Conservation (phyloP, 2,113 vertebrate species). For the Myocastor coypus region DNA sequence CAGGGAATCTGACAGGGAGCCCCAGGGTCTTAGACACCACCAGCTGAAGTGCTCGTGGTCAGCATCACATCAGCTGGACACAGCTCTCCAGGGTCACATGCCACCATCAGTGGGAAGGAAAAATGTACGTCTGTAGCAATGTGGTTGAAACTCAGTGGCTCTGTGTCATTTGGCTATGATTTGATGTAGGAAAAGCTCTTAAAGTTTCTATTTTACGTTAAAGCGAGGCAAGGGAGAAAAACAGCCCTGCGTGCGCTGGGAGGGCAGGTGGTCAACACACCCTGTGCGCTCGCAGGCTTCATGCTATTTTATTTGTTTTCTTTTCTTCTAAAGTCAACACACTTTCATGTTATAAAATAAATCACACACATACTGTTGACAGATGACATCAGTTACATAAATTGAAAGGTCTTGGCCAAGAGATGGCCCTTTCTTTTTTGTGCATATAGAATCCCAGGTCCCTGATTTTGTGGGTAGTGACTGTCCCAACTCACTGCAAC, state of each 20-base stretch:
- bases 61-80: not conserved
- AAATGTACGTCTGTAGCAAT: not conserved
- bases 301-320: conserved; percentile 69
- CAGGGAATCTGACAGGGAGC: not conserved
- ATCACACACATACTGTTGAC: not conserved
- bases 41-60: not conserved
- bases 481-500: conserved; percentile 55
- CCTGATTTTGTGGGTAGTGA: conserved; percentile 60
- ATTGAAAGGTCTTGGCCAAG: conserved; percentile 63
- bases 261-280: conserved; percentile 24
- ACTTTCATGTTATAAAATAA: conserved; percentile 40
- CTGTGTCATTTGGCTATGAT: not conserved
- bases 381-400: conserved; percentile 35
- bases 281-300: conserved; percentile 22
- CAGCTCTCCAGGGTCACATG: not conserved
- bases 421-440: not conserved
- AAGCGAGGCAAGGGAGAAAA: conserved; percentile 33
- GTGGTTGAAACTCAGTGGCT: not conserved
- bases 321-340: conserved; percentile 74
- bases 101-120: not conserved
- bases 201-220: conserved; percentile 3
- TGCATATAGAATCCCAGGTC: conserved; percentile 18
- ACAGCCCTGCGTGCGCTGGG: not conserved
- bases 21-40: not conserved
- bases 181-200: not conserved